phyloP scores from a whole-genome alignment of 2,888 invertebrate species.

The Dyspetes luteomarginatus region DNA sequence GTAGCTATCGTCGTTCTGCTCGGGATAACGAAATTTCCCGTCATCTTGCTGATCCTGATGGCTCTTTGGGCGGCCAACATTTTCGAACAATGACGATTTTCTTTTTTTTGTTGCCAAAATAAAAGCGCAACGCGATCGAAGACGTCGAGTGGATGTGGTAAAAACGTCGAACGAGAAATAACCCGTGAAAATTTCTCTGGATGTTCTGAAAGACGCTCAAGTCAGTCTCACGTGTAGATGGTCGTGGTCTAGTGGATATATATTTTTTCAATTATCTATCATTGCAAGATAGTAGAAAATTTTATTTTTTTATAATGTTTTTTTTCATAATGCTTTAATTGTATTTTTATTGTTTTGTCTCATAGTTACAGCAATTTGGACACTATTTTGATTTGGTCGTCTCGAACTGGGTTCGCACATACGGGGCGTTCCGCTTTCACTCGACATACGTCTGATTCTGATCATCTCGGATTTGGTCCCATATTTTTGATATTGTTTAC shows the following conservation, averaged over 20 bases:
- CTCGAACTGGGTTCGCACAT: not conserved
- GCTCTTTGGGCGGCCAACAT: conserved; percentile 62
- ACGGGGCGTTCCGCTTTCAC: too few relatives aligned
- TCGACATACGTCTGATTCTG: not conserved
- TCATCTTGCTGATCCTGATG: conserved; percentile 50
- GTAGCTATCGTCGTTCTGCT: conserved; percentile 46
- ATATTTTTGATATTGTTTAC: too few relatives aligned
- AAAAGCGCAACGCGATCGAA: not conserved
- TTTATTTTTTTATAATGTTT: not conserved
- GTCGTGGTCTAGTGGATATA: not conserved
- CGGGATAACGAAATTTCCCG: conserved; percentile 54
- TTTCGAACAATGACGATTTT: conserved; percentile 27
- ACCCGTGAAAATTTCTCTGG: not conserved
- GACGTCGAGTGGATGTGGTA: not conserved
- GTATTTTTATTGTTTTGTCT: not conserved
- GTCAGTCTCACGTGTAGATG: not conserved
- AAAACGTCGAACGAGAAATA: not conserved
- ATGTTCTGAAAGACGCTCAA: not conserved
- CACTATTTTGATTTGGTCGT: not conserved
- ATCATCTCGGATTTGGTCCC: not conserved
- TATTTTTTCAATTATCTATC: not conserved
- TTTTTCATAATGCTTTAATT: not conserved
- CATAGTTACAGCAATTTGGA: not conserved
- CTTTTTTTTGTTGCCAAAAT: not conserved
- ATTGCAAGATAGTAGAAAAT: not conserved